Conservation (phyloP, 2,888 invertebrate species). For the Acronicta aceris region DNA sequence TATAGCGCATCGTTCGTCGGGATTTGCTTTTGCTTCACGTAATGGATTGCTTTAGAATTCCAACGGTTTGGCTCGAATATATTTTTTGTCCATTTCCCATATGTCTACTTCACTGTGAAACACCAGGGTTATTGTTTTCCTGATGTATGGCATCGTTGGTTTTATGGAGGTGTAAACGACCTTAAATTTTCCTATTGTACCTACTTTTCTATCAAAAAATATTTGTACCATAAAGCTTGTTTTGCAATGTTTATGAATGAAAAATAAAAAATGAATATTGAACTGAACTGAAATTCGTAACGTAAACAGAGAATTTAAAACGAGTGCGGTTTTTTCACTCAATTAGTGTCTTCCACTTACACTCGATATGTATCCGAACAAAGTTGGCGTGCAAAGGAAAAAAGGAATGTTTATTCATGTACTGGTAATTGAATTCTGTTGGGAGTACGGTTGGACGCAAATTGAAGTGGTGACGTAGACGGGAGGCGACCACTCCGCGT, state of each 20-base stretch:
- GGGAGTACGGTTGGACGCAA: constrained; percentile 63
- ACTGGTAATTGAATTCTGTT: constrained; percentile 70
- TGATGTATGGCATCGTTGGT: constrained; percentile 49
- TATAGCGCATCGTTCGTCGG: constrained; percentile 70
- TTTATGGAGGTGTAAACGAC: constrained; percentile 48
- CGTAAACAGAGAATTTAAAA: constrained; percentile 25
- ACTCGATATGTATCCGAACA: constrained; percentile 45
- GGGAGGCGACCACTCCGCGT: constrained; percentile 36
- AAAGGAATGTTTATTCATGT: constrained; percentile 71
- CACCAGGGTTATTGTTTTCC: constrained; percentile 56
- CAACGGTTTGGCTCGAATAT: constrained; percentile 51
- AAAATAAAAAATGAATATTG: constrained; percentile 15
- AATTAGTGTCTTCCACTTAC: constrained; percentile 49
- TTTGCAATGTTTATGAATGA: constrained; percentile 27
- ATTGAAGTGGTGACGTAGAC: constrained; percentile 64
- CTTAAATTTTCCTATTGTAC: constrained; percentile 29
- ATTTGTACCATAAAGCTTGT: constrained; percentile 11
- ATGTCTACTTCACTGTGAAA: constrained; percentile 58
- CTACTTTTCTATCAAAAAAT: constrained; percentile 28
- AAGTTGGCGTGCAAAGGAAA: constrained; percentile 44
- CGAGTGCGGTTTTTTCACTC: constrained; percentile 29
- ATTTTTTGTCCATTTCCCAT: constrained; percentile 60
- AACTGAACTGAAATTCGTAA: constrained; percentile 3
- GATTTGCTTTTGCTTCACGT: constrained; percentile 67
- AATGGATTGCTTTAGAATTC: constrained; percentile 68